Evolutionary conservation across 2,888 invertebrate genomes (phyloP), one percentile per base, ranked within the genome.

Genomic region (Drepanosiphum platanoidis): DNA sequence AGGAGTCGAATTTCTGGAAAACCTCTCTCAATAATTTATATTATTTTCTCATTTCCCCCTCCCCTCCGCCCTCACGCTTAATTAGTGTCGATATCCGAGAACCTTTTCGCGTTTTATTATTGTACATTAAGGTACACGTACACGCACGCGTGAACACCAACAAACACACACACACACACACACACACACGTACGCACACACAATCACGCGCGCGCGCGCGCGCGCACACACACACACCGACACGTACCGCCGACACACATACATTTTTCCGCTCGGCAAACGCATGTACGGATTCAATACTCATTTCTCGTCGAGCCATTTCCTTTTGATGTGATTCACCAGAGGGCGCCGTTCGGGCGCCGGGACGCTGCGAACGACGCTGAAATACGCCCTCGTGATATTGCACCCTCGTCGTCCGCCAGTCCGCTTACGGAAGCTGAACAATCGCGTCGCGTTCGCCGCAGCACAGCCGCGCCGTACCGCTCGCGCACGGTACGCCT

Each of bases 371-470:
- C 66, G 75, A 75, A 83, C 71, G 72, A 46, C 64, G 58, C 64
- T 61, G 36, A 83, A 66, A 72, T 83, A 84, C 84, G 84, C 84
- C 84, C 84, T 84, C 84, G 84, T 75, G 84, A 84, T 75, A 30
- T 18, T 61, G 32, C 68, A 64, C 75, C 75, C 74, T 34, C n/a
- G 11, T 3, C 42, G 66, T 66, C 75, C 66, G 64, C 66, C 34
- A 84, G 84, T 84, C 75, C 66, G 36, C 75, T 34, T 22, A 52
- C 15, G 75, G 84, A 75, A 84, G 84, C 84, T 75, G 84, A 84
- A 84, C 84, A 75, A 84, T 84, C 75, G 74, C 39, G 66, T 68
- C 68, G 84, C 75, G 61, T 58, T 27, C n/a, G 22, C 13, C 64
- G 46, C 52, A 58, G 71, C 22, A 13, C n/a, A 72, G n/a, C 72